These are phyloP conservation scores for Formica aserva DNA, from an alignment of 2,888 invertebrate species.

Conservation along the genomic window DNA sequence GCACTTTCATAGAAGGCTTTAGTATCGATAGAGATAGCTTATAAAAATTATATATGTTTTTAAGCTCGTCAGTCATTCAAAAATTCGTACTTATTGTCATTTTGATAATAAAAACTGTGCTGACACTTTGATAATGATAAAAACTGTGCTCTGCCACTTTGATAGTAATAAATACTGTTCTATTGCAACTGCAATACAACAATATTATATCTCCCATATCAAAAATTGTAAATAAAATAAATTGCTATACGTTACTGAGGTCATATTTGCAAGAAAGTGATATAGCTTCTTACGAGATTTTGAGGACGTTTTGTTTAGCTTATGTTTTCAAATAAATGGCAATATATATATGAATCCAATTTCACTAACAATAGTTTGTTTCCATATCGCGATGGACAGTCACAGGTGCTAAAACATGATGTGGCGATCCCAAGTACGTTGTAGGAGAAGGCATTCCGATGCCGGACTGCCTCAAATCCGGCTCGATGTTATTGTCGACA, in stretches of 20 bases:
- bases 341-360: constrained; percentile 6
- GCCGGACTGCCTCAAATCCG: constrained; percentile 72
- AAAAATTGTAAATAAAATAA: constrained; percentile 11
- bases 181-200: not conserved
- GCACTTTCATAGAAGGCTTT: constrained; percentile 5
- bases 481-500: constrained; percentile 79
- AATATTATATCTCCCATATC: not conserved
- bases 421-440: constrained; percentile 87
- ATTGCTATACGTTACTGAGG: not conserved
- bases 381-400: constrained; percentile 96
- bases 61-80: constrained; percentile 3
- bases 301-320: not conserved
- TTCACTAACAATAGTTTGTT: constrained; percentile 87
- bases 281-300: not conserved
- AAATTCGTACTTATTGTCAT: not conserved
- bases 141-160: not conserved
- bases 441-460: constrained; percentile 86
- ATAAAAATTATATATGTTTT: not conserved
- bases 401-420: constrained; percentile 93
- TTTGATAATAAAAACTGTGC: not conserved
- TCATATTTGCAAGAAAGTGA: not conserved
- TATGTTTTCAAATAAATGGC: constrained; percentile 25
- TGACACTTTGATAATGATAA: not conserved
- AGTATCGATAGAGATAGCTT: constrained; percentile 1
- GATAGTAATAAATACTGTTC: not conserved